phyloP scores from a whole-genome alignment of 2,113 vertebrate genomes.

The pig (Sus scrofa) region T2T-Sscrofa CM000820.6:72462001-72462500 shows the following conservation, averaged over 20 bases:
- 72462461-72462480: too few relatives aligned
- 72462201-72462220: background rate
- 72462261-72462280: background rate
- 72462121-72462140: background rate
- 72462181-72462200: background rate
- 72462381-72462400: background rate
- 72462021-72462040: background rate
- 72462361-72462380: background rate
- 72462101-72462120: slow-evolving; percentile 2
- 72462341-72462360: background rate
- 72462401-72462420: background rate
- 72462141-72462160: background rate
- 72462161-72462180: background rate
- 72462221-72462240: background rate
- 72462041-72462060: background rate
- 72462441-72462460: too few relatives aligned
- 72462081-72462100: background rate
- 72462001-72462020: background rate
- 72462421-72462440: background rate
- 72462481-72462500: too few relatives aligned
- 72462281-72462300: background rate
- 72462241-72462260: background rate
- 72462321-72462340: background rate
- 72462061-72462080: background rate
- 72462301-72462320: background rate